These are phyloP conservation scores for Drosophila merina DNA, from an alignment of 2,888 invertebrate species.

Conservation along the genomic window DNA sequence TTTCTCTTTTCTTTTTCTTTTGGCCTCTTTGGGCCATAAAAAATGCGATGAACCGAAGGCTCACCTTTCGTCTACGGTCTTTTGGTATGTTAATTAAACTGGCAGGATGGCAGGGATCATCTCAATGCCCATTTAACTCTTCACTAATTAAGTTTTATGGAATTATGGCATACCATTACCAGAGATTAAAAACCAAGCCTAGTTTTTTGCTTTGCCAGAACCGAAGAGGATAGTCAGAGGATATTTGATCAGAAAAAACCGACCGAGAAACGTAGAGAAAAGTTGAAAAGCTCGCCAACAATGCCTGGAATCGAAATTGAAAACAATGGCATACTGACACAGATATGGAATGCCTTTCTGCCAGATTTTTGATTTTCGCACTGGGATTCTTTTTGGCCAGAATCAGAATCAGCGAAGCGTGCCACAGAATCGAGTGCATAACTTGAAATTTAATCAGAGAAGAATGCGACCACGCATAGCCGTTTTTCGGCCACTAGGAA, in stretches of 20 bases:
- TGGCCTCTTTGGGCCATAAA: constrained; percentile 38
- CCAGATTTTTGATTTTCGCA: constrained; percentile 13
- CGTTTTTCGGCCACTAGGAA: constrained; percentile 23
- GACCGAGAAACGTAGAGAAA: no score
- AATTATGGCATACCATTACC: constrained; percentile 18
- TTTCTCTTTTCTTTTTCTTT: constrained; percentile 2
- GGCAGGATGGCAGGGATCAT: constrained; percentile 15
- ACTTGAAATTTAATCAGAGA: constrained; percentile 48
- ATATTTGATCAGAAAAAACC: not conserved
- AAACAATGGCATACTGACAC: constrained; percentile 46
- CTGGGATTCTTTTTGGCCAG: constrained; percentile 7
- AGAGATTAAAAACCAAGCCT: not conserved
- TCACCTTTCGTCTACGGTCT: constrained; percentile 62
- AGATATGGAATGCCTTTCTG: constrained; percentile 39
- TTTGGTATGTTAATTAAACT: constrained; percentile 62
- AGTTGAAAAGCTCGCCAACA: not conserved
- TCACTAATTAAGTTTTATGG: constrained; percentile 49
- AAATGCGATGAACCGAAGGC: constrained; percentile 45
- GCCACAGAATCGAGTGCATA: constrained; percentile 30
- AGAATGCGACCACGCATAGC: constrained; percentile 42
- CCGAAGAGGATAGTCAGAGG: not conserved
- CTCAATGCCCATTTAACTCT: constrained; percentile 49
- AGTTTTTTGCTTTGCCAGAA: not conserved
- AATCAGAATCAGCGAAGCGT: constrained; percentile 29
- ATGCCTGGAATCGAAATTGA: constrained; percentile 31